Conservation (phyloP, 2,888 invertebrate genomes). For the Cryptocephalus primarius region DNA sequence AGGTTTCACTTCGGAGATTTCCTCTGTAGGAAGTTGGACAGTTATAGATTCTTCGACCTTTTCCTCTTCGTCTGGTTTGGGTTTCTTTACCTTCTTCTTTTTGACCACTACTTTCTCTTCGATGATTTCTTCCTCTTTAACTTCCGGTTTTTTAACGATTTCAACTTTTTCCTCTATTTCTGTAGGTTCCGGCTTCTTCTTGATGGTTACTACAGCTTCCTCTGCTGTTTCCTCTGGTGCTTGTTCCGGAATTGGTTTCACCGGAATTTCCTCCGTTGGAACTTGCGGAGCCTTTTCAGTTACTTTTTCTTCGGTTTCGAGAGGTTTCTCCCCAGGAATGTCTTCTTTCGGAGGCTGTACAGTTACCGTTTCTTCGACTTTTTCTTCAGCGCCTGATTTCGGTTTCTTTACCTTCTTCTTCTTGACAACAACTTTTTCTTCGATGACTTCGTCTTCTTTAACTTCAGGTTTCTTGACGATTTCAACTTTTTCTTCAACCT, state of each 20-base stretch:
- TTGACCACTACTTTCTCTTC: conserved; percentile 5
- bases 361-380: background rate
- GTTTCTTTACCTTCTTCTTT: conserved; percentile 15
- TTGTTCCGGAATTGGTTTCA: background rate
- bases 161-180: conserved; percentile 1
- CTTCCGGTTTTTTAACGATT: background rate
- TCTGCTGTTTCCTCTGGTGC: conserved; percentile 2
- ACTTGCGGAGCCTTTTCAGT: too few species aligned
- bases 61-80: conserved; percentile 12
- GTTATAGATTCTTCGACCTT: conserved; percentile 20
- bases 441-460: conserved; percentile 4
- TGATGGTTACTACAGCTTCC: conserved; percentile 1
- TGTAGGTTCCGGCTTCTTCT: conserved; percentile 2
- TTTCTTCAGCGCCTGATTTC: background rate
- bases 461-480: background rate
- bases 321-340: background rate
- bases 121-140: conserved; percentile 4
- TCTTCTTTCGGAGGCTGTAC: conserved; percentile 5
- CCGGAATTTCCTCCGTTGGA: too few species aligned
- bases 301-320: background rate
- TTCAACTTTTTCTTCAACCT: conserved; percentile 2
- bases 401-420: conserved; percentile 8
- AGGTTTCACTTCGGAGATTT: background rate
- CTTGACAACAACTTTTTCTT: conserved; percentile 9
- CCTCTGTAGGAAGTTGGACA: background rate